phyloP scores from a whole-genome alignment of 2,113 vertebrate genomes.

The Melanerpes aurifrons region DNA sequence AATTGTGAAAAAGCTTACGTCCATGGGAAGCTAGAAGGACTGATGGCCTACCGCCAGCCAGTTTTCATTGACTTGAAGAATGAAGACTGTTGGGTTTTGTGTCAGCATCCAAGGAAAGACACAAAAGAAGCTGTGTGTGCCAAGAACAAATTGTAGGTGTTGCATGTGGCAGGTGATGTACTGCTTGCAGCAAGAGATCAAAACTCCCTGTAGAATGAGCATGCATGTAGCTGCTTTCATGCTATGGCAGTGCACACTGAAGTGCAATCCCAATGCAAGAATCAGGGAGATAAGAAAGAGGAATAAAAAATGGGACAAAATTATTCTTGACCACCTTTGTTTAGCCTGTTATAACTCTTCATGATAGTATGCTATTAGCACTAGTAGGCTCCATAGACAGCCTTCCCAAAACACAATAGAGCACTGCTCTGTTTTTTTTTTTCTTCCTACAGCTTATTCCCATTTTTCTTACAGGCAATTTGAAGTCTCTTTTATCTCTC shows the following conservation, averaged over 20 bases:
- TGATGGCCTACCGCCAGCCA: not conserved
- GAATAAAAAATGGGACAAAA: not conserved
- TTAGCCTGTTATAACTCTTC: not conserved
- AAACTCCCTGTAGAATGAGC: not conserved
- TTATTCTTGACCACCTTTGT: not conserved
- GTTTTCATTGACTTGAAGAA: not conserved
- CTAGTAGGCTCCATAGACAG: not conserved
- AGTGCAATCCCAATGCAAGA: not conserved
- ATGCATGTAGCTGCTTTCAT: not conserved
- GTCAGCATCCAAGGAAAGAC: not conserved
- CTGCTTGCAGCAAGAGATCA: not conserved
- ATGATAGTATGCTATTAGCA: not conserved
- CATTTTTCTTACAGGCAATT: not conserved
- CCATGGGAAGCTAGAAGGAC: not conserved
- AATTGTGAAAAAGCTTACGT: not conserved
- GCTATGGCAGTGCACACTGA: not conserved
- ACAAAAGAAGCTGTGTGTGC: not conserved
- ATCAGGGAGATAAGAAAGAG: not conserved
- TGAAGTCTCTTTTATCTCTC: not conserved
- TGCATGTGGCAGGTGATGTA: fast-evolving
- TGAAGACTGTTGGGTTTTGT: not conserved
- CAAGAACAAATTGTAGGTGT: not conserved
- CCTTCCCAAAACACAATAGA: not conserved
- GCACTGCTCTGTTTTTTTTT: not conserved
- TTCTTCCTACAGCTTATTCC: not conserved